A percentile compares a stretch with the other conserved stretches of the same genome.
These are phyloP conservation scores for Tetrao urogallus DNA, from an alignment of 2,113 vertebrate species.

Conservation along the genomic window DNA sequence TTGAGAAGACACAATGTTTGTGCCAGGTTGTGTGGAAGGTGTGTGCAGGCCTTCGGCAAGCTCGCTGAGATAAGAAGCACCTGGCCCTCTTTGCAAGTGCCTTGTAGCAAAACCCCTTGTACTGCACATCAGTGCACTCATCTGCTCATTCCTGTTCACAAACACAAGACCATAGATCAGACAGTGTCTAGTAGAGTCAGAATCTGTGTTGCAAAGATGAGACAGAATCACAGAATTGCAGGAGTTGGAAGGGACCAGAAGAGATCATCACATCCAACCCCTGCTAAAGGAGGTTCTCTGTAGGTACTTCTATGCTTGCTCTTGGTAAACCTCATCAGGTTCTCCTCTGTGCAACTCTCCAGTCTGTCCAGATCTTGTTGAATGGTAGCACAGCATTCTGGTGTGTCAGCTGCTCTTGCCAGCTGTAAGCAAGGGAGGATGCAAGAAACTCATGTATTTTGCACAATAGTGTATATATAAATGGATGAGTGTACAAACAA, in stretches of 20 bases:
- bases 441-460: neutral
- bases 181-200: neutral
- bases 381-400: too few species aligned
- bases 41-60: neutral
- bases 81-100: rapidly evolving
- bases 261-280: too few species aligned
- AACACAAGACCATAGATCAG: too few species aligned
- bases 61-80: rapidly evolving
- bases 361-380: too few species aligned
- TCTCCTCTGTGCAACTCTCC: too few species aligned
- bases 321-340: too few species aligned
- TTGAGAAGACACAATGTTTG: neutral
- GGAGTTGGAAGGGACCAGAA: too few species aligned
- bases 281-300: too few species aligned
- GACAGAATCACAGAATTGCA: neutral
- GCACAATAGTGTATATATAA: rapidly evolving
- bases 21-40: neutral
- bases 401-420: too few species aligned
- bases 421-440: too few species aligned
- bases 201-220: neutral
- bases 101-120: neutral
- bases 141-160: neutral
- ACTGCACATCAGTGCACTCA: neutral
- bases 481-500: neutral
- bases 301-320: too few species aligned